phyloP scores from a whole-genome alignment of 1,140 invertebrate species.

The Trichonephila inaurata region DNA sequence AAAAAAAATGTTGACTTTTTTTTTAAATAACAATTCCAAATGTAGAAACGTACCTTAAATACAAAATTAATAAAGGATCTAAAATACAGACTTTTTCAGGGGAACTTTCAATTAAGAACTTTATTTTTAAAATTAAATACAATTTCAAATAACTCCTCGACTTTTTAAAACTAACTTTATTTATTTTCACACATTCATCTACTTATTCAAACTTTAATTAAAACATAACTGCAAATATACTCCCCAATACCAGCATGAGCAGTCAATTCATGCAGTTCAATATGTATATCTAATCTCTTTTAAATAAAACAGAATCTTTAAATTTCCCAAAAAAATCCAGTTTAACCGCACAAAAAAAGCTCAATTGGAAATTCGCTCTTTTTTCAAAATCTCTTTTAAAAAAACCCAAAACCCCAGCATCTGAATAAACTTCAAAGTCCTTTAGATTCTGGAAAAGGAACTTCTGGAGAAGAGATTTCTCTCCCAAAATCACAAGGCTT shows the following conservation, averaged over 20 bases:
- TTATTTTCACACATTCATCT: too few species aligned
- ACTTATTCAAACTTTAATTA: too few species aligned
- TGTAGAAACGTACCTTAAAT: too few species aligned
- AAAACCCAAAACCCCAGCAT: not conserved
- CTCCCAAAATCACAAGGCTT: not conserved
- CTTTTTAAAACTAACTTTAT: too few species aligned
- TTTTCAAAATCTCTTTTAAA: not conserved
- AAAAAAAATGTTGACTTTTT: too few species aligned
- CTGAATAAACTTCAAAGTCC: constrained; percentile 30
- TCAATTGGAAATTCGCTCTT: not conserved
- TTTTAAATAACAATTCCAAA: too few species aligned
- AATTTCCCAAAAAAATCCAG: not conserved
- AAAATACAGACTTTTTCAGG: too few species aligned
- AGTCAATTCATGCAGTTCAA: not conserved
- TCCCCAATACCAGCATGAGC: not conserved
- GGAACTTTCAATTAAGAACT: too few species aligned
- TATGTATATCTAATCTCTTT: not conserved
- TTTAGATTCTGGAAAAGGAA: not conserved
- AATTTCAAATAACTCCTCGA: too few species aligned
- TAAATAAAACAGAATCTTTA: not conserved
- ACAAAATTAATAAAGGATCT: too few species aligned
- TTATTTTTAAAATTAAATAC: too few species aligned
- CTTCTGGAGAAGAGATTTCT: not conserved
- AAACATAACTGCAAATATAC: too few species aligned
- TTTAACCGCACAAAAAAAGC: not conserved